These are phyloP conservation scores for Argopecten irradians DNA, from an alignment of 1,140 invertebrate species.

Conservation along the genomic window DNA sequence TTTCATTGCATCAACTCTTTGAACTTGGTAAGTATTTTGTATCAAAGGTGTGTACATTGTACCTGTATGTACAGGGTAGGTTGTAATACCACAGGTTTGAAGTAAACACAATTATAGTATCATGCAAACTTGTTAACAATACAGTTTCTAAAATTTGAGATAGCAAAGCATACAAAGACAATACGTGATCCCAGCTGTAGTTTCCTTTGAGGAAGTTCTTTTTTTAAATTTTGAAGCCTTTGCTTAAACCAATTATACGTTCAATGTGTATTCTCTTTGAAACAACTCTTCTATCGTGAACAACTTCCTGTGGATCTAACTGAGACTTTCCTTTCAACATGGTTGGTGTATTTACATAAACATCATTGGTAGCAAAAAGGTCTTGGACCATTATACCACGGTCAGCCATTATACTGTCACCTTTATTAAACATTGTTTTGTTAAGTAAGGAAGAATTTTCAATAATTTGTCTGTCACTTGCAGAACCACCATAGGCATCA, in stretches of 20 bases:
- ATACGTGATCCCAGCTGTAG: conserved; percentile 38
- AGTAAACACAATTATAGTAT: too few species aligned
- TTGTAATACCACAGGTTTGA: too few species aligned
- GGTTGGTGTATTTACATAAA: conserved; percentile 55
- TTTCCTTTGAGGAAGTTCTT: conserved; percentile 35
- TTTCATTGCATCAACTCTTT: neutral
- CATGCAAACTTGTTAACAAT: conserved; percentile 51
- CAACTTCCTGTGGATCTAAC: conserved; percentile 47
- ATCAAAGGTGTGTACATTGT: neutral
- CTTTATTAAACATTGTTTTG: conserved; percentile 33
- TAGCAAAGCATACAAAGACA: conserved; percentile 44
- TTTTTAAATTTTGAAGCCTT: conserved; percentile 52
- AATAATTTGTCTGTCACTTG: conserved; percentile 53
- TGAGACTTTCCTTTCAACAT: too few species aligned
- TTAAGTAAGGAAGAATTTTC: conserved; percentile 42
- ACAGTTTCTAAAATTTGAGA: conserved; percentile 44
- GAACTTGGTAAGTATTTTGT: neutral
- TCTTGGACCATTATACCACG: conserved; percentile 56
- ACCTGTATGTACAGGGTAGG: too few species aligned
- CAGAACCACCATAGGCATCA: conserved; percentile 50
- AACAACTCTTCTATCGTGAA: conserved; percentile 47
- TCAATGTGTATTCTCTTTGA: conserved; percentile 54
- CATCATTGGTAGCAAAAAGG: conserved; percentile 51
- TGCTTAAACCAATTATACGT: conserved; percentile 49
- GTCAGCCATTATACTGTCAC: conserved; percentile 59